Conservation (phyloP, 2,797 vertebrate species). For the Spheniscus humboldti region DNA sequence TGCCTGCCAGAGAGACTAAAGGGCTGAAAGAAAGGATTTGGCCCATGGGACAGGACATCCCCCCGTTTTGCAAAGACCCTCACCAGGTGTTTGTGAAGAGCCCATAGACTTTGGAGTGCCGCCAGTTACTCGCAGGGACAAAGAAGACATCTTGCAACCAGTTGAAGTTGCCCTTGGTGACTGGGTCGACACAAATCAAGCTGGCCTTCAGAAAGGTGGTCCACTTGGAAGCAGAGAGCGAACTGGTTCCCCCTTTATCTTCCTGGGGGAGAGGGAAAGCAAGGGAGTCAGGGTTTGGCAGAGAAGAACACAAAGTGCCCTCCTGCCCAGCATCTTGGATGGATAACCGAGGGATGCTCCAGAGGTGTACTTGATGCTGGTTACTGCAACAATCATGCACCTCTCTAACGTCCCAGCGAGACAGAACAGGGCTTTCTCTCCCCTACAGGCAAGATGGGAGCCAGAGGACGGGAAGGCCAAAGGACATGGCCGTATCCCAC, state of each 20-base stretch:
- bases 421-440: neutral
- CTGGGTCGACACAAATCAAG: slow-evolving; percentile 79
- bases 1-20: neutral
- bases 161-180: slow-evolving; percentile 74
- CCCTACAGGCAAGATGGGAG: neutral
- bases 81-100: slow-evolving; percentile 78
- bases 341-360: neutral
- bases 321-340: neutral
- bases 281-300: neutral
- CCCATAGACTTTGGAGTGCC: slow-evolving; percentile 65
- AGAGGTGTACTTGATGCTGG: neutral
- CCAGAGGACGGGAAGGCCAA: neutral
- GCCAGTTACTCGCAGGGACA: slow-evolving; percentile 59
- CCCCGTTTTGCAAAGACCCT: neutral
- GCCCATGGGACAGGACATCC: neutral
- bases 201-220: slow-evolving; percentile 93
- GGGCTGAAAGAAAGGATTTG: neutral
- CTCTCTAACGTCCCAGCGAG: neutral
- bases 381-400: neutral
- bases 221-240: slow-evolving; percentile 89
- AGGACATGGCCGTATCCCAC: neutral
- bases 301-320: neutral
- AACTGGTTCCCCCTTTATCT: slow-evolving; percentile 90
- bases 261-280: slow-evolving; percentile 70
- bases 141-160: slow-evolving; percentile 72